Base-by-base conservation (phyloP, 1,140 invertebrate genomes). In the Drosophila paulistorum region DNA sequence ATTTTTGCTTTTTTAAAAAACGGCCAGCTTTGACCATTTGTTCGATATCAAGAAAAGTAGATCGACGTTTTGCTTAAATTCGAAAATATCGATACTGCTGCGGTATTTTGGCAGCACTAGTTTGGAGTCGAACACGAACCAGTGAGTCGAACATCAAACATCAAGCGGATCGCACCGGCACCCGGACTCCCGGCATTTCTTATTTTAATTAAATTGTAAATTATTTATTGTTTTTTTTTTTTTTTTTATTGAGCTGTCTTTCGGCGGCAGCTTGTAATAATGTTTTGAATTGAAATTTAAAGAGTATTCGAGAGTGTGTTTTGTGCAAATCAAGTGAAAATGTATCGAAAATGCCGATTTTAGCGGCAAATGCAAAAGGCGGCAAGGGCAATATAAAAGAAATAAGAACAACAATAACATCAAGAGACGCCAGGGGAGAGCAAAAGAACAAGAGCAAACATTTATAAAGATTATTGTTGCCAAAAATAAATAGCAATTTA, bases 341-440 rank as follows among this genome's bases (percentile, higher is more conserved):
- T 76, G 66, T 70, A 23, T 68, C 39, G 60, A 77, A 77, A 77
- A 77, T 77, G 74, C 66, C 66, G 66, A 42, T 45, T 61, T 70
- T 77, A 76, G 59, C 68, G 41, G 58, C 45, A 51, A 75, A 37
- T 71, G 71, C 61, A 71, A 74, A 65, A 62, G 72, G 60, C 73
- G 61, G 54, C 60, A 55, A 74, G 72, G 74, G 72, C 72, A 71
- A 74, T 13, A 26, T 13, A 48, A 74, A 33, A 61, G 39, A 26
- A 26, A 26, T 26, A 26, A 26, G 3, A 63, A 63, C 41, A 61
- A 42, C 13, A 62, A n/a, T n/a, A n/a, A 17, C 37, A 11, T 4
- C 23, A 11, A 37, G 11, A 9, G 10, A 0, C 7, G 23, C 35
- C 20, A 74, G 55, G 30, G 30, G 64, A 74, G 57, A 51, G 30